Conservation (phyloP, 2,113 vertebrate species). For the Colinus virginianus region DNA sequence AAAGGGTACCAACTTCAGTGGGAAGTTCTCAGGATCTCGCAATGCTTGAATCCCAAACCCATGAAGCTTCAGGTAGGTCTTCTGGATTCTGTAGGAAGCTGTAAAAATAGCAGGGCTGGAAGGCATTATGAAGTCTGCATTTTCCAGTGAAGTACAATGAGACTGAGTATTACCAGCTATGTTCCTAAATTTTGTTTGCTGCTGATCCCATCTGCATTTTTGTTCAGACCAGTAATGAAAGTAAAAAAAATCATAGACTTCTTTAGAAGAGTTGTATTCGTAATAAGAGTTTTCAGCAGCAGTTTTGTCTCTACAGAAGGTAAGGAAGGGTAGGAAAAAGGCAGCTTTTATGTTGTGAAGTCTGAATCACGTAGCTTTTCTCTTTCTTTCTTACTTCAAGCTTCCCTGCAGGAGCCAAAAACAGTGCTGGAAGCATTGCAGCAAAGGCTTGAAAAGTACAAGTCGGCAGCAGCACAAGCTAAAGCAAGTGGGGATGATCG, state of each 20-base stretch:
- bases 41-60: slow-evolving; percentile 18
- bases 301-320: not conserved
- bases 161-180: not conserved
- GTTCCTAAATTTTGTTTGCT: not conserved
- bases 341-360: not conserved
- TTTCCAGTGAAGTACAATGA: not conserved
- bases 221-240: not conserved
- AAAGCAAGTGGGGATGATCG: slow-evolving; percentile 88
- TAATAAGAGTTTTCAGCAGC: not conserved
- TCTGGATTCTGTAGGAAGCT: not conserved
- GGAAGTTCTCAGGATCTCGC: slow-evolving; percentile 44
- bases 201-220: not conserved
- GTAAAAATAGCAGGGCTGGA: not conserved
- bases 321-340: not conserved
- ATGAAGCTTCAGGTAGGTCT: slow-evolving; percentile 45
- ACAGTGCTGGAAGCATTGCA: slow-evolving; percentile 89
- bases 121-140: not conserved
- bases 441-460: slow-evolving; percentile 90
- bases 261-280: not conserved
- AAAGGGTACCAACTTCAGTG: not conserved
- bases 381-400: slow-evolving; percentile 31
- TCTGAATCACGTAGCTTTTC: not conserved
- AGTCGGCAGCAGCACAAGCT: slow-evolving; percentile 87
- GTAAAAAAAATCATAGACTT: not conserved
- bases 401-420: slow-evolving; percentile 76